These are phyloP conservation scores for Apocrypta bakeri DNA, from an alignment of 1,140 invertebrate species.

Conservation along the genomic window DNA sequence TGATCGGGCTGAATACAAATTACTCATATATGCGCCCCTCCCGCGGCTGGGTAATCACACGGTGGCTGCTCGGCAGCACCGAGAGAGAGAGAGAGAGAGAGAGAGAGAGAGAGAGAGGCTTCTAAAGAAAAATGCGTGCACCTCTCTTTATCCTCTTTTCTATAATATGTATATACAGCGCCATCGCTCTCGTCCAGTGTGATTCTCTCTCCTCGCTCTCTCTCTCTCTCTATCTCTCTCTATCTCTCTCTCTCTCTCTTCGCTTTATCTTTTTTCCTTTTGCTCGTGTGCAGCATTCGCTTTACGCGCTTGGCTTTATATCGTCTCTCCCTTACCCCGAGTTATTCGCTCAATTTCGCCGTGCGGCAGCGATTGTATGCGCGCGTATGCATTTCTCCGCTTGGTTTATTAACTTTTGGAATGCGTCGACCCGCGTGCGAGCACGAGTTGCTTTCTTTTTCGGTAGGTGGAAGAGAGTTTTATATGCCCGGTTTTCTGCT, in stretches of 20 bases:
- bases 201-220: constrained; percentile 23
- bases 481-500: not conserved
- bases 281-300: constrained; percentile 17
- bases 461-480: constrained; percentile 31
- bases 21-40: constrained; percentile 72
- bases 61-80: constrained; percentile 68
- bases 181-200: constrained; percentile 36
- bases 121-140: constrained; percentile 51
- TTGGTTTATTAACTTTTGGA: constrained; percentile 50
- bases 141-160: constrained; percentile 38
- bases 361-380: constrained; percentile 33
- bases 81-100: too few species aligned
- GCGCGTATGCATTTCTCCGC: constrained; percentile 30
- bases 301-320: constrained; percentile 39
- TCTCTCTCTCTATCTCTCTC: constrained; percentile 21
- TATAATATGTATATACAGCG: constrained; percentile 51
- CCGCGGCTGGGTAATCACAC: constrained; percentile 70
- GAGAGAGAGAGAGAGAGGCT: constrained; percentile 55
- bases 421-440: constrained; percentile 12
- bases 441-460: constrained; percentile 40
- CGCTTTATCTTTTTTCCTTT: not conserved
- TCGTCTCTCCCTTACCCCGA: constrained; percentile 23
- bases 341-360: constrained; percentile 48
- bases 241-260: not conserved
- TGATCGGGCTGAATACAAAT: constrained; percentile 76